These are phyloP conservation scores for Xerus inauris DNA, from an alignment of 2,113 vertebrate species.

Conservation along the genomic window DNA sequence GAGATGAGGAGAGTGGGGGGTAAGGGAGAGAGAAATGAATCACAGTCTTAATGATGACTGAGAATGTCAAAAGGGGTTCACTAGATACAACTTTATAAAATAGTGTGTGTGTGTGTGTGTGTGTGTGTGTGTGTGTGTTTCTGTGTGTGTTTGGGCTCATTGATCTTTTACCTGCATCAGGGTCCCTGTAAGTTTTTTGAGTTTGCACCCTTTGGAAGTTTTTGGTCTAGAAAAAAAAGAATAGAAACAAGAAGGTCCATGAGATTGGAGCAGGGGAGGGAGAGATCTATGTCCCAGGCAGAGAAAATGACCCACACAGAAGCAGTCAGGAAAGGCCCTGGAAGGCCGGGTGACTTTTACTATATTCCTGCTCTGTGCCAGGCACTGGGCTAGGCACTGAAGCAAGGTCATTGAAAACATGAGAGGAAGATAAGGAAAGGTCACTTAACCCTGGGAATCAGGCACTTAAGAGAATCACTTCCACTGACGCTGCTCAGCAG, in stretches of 20 bases:
- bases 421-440: background rate
- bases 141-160: background rate
- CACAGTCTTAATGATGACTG: background rate
- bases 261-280: background rate
- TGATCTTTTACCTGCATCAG: background rate
- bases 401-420: rapidly evolving
- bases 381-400: background rate
- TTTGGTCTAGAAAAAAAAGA: background rate
- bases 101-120: background rate
- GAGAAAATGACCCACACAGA: background rate
- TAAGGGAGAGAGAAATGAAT: background rate
- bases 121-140: background rate
- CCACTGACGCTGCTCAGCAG: background rate
- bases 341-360: background rate
- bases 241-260: background rate
- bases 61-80: background rate
- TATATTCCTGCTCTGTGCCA: background rate
- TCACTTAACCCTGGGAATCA: background rate
- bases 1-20: background rate
- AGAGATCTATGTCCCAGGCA: background rate
- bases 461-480: background rate
- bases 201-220: background rate
- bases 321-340: background rate
- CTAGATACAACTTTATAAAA: background rate
- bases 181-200: background rate